These are phyloP conservation scores for Agapetus fuscipes DNA, from an alignment of 2,888 invertebrate genomes.

Conservation along the genomic window DNA sequence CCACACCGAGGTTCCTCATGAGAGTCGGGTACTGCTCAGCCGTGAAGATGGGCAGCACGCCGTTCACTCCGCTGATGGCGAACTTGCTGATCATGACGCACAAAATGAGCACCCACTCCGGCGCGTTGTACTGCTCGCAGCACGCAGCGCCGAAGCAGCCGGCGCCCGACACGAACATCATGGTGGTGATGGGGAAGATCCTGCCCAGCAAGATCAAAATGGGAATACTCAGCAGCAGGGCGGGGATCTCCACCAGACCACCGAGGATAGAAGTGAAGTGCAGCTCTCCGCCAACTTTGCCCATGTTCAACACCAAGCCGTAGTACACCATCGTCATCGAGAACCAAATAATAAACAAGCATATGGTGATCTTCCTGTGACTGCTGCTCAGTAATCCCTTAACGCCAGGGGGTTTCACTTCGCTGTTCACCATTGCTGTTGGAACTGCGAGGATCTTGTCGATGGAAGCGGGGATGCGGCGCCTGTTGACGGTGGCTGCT, in stretches of 20 bases:
- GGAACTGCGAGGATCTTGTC: constrained; percentile 57
- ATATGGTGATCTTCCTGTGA: constrained; percentile 57
- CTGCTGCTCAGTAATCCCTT: constrained; percentile 57
- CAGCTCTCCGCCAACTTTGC: constrained; percentile 64
- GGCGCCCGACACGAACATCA: constrained; percentile 57
- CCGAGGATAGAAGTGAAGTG: constrained; percentile 65
- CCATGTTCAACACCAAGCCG: constrained; percentile 64
- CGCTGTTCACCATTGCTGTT: constrained; percentile 33
- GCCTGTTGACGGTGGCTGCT: constrained; percentile 57
- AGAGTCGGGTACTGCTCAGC: constrained; percentile 64
- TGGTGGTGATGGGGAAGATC: constrained; percentile 59
- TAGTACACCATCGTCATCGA: constrained; percentile 70
- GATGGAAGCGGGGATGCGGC: constrained; percentile 53
- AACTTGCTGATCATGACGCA: constrained; percentile 74
- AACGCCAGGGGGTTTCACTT: constrained; percentile 46
- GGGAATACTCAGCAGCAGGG: constrained; percentile 64
- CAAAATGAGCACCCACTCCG: constrained; percentile 61
- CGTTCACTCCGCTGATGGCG: constrained; percentile 68
- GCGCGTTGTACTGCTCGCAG: constrained; percentile 39
- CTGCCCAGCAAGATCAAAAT: constrained; percentile 66
- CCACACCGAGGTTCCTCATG: constrained; percentile 60
- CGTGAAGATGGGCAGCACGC: constrained; percentile 67
- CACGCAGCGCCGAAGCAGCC: constrained; percentile 57
- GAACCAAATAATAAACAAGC: constrained; percentile 67
- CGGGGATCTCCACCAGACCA: constrained; percentile 69